Conservation (phyloP, 92 coral and sea anemone species). For the Phenganax marumi region DNA sequence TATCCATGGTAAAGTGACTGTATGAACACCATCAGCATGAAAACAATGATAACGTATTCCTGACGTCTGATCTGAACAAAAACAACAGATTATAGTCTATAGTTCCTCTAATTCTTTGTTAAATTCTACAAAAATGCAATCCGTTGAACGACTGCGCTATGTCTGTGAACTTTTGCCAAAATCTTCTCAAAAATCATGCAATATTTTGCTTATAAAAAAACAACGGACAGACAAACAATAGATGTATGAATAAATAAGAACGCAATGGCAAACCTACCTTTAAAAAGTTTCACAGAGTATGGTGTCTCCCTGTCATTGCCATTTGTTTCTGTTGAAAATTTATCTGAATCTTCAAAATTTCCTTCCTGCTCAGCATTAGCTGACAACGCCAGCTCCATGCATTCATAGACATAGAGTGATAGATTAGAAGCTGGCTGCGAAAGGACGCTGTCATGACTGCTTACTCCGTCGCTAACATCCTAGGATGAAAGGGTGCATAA, state of each 20-base stretch:
- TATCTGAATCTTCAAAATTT: constrained; percentile 35
- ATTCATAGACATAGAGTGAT: constrained; percentile 83
- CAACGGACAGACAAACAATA: not conserved
- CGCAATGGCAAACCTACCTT: constrained; percentile 42
- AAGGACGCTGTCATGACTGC: constrained; percentile 5
- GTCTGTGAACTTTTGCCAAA: too few species aligned
- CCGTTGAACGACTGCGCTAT: too few species aligned
- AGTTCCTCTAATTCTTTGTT: too few species aligned
- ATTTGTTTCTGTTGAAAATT: constrained; percentile 44
- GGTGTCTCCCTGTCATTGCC: constrained; percentile 64
- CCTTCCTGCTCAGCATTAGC: constrained; percentile 51
- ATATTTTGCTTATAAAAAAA: not conserved
- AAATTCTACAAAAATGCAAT: too few species aligned
- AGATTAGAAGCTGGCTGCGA: constrained; percentile 45
- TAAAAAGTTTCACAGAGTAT: constrained; percentile 61
- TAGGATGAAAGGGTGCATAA: not conserved
- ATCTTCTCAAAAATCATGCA: too few species aligned
- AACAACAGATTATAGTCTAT: not conserved
- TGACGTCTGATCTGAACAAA: constrained; percentile 63
- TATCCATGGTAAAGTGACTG: constrained; percentile 75
- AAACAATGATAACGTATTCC: constrained; percentile 75
- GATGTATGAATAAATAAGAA: too few species aligned
- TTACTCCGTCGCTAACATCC: constrained; percentile 3
- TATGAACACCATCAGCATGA: constrained; percentile 77
- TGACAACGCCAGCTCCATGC: constrained; percentile 78